Evolutionary conservation across 2,888 invertebrate species (phyloP), one percentile per base, ranked within the genome.

Genomic region (Lottia scabra): DNA sequence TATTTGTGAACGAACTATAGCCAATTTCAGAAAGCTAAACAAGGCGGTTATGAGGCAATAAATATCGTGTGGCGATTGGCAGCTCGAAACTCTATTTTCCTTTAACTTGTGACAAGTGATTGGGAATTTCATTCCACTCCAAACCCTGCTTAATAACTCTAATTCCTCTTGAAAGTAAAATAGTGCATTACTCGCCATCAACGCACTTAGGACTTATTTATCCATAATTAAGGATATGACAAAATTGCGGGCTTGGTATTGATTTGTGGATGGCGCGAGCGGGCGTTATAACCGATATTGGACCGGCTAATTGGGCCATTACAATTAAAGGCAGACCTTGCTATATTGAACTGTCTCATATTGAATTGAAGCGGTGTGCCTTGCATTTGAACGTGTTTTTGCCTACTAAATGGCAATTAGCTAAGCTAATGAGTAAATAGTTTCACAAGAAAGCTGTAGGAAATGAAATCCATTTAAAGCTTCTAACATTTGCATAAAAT

Each of bases 381-480:
- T 56, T 56, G 56, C 56, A 56, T 56, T 56, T 23, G 56, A 56
- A 56, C 56, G 56, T 56, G 56, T 56, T 56, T 56, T 19, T 56
- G 19, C 19, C 23, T 56, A 56, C 19, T 56, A 56, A 56, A 23
- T 12, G 56, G 44, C 56, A 63, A 70, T 73, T 73, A 73, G 73
- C 43, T 56, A 45, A 63, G 67, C 70, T 70, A 73, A 73, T 73
- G 65, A 70, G 69, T 67, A 70, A 73, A 73, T 70, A 70, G 70
- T 70, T 70, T 73, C 65, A 67, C 67, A 63, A 64, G 70, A 73
- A 56, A 70, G 64, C 70, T 67, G 67, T 65, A 67, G 70, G 73
- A 73, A 73, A 73, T 73, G 73, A 73, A 73, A 64, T 62, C 73
- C 73, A 70, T 73, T 73, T 73, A 73, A 46, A 64, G 73, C 48